phyloP scores from a whole-genome alignment of 2,888 invertebrate genomes.

The Camponotus fellah region DNA sequence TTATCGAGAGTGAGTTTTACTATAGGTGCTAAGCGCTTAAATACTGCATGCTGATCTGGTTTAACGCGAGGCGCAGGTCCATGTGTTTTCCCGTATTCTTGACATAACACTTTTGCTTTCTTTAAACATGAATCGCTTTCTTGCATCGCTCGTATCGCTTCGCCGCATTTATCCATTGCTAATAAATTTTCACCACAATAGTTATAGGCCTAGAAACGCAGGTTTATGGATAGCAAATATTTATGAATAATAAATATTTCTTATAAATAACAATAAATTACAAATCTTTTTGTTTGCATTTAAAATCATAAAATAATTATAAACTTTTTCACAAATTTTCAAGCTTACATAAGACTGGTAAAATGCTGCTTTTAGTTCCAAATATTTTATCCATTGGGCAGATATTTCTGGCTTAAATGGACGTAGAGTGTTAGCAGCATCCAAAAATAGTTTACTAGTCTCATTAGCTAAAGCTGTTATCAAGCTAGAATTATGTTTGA shows the following conservation, averaged over 20 bases:
- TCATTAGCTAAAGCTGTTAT: conserved; percentile 89
- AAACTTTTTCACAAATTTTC: conserved; percentile 81
- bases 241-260: background rate
- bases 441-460: conserved; percentile 88
- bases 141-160: conserved; percentile 88
- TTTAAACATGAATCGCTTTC: conserved; percentile 87
- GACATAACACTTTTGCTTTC: conserved; percentile 87
- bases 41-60: conserved; percentile 89
- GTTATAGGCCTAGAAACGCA: conserved; percentile 87
- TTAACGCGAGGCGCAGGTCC: conserved; percentile 88
- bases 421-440: conserved; percentile 87
- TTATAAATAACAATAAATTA: background rate
- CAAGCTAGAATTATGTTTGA: conserved; percentile 88
- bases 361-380: conserved; percentile 88
- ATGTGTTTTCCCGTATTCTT: conserved; percentile 87
- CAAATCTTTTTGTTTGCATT: conserved; percentile 10
- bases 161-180: conserved; percentile 89
- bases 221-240: conserved; percentile 2
- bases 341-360: conserved; percentile 88
- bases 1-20: conserved; percentile 88
- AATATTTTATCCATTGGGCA: conserved; percentile 88
- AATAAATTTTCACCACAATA: conserved; percentile 88
- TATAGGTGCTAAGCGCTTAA: conserved; percentile 87
- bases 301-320: background rate
- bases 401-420: conserved; percentile 86